A percentile compares a stretch with the other conserved stretches of the same genome.
These are phyloP conservation scores for Cybosia mesomella DNA, from an alignment of 2,888 invertebrate species.

Conservation along the genomic window DNA sequence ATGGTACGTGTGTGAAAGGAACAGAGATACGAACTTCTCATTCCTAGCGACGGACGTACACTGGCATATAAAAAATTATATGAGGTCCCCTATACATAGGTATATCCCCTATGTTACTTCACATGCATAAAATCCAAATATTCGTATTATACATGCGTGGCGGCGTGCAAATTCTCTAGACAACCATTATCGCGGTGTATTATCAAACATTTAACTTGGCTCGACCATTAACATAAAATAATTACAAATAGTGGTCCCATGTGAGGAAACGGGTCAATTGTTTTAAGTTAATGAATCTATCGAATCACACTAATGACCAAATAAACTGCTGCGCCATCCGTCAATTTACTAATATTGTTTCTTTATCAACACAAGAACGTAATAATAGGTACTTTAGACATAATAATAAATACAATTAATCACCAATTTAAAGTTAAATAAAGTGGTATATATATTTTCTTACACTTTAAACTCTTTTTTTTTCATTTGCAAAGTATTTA, in stretches of 20 bases:
- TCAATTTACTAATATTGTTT: background rate
- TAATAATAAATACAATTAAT: background rate
- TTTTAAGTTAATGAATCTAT: background rate
- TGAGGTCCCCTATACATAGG: conserved; percentile 26
- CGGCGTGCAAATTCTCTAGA: conserved; percentile 16
- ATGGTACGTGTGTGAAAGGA: conserved; percentile 37
- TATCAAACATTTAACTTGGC: background rate
- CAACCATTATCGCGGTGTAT: background rate
- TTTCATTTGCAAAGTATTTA: background rate
- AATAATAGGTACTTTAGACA: no score
- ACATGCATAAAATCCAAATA: background rate
- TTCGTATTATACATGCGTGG: conserved; percentile 37
- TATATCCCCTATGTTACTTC: background rate
- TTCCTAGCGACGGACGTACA: conserved; percentile 35
- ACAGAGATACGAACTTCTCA: conserved; percentile 28
- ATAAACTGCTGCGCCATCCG: background rate
- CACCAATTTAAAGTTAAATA: background rate
- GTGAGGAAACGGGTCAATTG: background rate
- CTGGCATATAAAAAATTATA: conserved; percentile 39
- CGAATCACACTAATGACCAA: background rate
- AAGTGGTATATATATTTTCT: background rate
- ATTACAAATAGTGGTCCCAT: background rate
- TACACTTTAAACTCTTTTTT: no score
- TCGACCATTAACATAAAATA: background rate
- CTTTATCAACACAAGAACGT: no score